Evolutionary conservation across 2,113 vertebrate species (phyloP), one percentile per base, ranked within the genome.

Genomic region (Cygnus atratus): DNA sequence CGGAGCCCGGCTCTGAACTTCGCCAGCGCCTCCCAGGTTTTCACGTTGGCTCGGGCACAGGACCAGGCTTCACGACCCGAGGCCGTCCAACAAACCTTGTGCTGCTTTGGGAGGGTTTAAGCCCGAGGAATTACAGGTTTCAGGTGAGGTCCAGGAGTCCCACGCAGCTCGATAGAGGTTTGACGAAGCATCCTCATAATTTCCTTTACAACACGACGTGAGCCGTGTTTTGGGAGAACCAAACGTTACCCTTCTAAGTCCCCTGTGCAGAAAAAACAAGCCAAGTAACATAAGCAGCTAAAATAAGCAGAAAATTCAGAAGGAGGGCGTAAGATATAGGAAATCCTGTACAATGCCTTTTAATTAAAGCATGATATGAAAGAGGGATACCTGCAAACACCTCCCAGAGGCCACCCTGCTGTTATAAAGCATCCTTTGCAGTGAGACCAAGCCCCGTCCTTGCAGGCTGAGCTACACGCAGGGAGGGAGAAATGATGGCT

Each of bases 21-120:
- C 35, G 9, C 33, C 17, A 50, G 77, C 2, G 0, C 67, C 68
- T 87, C 73, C 72, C 73, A 11, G 43, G 8, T 37, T 74, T 43
- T 63, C 85, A 39, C 0, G 0, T 5, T 18, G 55, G 62, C 31
- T 75, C 5, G 1, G 57, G 77, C 57, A 57, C 0, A 0, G 8
- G 22, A 48, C 55, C 72, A 68, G 18, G 26, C n/a, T 37, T 67
- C 8, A 57, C 2, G 24, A 65, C 10, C 46, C 62, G 17, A 88
- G 22, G 33, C 13, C 1, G 19, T 3, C 3, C 0, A 3, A 73
- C 8, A 93, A 76, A 86, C 37, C 10, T 26, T 6, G 20, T 2
- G 54, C 29, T 67, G 65, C 21, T 63, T 48, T 11, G 14, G 0
- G 9, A 70, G 39, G 26, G 48, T 48, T 90, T 61, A 35, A 55